Conservation (phyloP, 2,888 invertebrate species). For the Clanis bilineata region DNA sequence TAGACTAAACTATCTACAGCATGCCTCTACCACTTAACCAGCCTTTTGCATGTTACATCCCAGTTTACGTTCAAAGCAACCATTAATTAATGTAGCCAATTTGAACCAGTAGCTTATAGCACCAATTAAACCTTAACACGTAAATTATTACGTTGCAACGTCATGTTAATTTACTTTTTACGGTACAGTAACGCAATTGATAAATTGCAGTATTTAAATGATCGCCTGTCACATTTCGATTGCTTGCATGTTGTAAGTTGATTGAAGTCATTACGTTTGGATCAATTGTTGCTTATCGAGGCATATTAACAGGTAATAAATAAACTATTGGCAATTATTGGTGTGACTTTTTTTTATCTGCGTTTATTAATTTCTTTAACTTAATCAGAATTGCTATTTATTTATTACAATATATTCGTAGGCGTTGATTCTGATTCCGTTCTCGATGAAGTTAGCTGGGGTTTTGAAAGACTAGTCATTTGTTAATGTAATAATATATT, state of each 20-base stretch:
- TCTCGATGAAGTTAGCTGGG: too few relatives aligned
- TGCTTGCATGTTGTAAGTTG: neutral
- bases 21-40: too few relatives aligned
- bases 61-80: neutral
- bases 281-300: neutral
- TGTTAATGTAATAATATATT: too few relatives aligned
- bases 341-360: too few relatives aligned
- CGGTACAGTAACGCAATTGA: neutral
- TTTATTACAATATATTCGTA: too few relatives aligned
- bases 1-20: too few relatives aligned
- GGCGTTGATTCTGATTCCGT: too few relatives aligned
- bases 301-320: neutral
- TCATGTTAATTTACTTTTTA: neutral
- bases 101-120: neutral
- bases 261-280: neutral
- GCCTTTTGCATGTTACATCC: neutral
- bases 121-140: neutral
- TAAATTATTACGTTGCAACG: neutral
- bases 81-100: neutral
- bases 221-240: neutral
- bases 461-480: too few relatives aligned
- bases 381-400: too few relatives aligned
- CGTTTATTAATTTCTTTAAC: too few relatives aligned
- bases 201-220: neutral
- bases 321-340: too few relatives aligned